These are phyloP conservation scores for Pantelozetes paolii DNA, from an alignment of 2,888 invertebrate genomes.

Conservation along the genomic window DNA sequence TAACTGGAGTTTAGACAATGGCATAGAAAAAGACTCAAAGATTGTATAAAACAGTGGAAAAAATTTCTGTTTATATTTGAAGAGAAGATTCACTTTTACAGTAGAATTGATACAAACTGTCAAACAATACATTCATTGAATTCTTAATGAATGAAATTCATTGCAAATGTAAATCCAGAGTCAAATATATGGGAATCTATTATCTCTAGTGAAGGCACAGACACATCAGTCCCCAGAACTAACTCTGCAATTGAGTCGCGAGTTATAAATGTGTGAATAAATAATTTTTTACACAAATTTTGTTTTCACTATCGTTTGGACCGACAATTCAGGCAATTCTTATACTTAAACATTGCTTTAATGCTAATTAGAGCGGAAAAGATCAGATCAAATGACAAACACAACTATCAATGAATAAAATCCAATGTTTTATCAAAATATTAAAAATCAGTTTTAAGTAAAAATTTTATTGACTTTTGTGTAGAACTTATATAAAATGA, in stretches of 20 bases:
- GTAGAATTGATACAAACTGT: neutral
- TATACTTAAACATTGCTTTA: neutral
- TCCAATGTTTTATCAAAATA: too few relatives aligned
- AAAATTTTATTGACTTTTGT: neutral
- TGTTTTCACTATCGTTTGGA: neutral
- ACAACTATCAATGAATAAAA: too few relatives aligned
- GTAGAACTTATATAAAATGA: neutral
- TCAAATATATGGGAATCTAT: neutral
- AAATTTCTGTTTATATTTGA: neutral
- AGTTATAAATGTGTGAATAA: neutral
- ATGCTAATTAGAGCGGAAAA: conserved; percentile 18
- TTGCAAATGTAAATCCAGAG: neutral
- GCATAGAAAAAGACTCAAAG: neutral
- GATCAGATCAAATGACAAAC: conserved; percentile 8
- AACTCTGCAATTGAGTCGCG: neutral
- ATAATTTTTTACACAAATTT: neutral
- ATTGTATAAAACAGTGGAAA: neutral
- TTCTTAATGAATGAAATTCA: neutral
- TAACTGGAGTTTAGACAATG: neutral
- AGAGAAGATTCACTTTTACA: neutral
- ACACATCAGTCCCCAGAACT: neutral
- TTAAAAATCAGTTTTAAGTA: neutral
- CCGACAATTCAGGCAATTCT: neutral
- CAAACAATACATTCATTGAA: neutral
- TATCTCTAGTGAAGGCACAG: neutral